Conservation (phyloP, 1,140 invertebrate species). For the Caenorhabditis briggsae region DNA sequence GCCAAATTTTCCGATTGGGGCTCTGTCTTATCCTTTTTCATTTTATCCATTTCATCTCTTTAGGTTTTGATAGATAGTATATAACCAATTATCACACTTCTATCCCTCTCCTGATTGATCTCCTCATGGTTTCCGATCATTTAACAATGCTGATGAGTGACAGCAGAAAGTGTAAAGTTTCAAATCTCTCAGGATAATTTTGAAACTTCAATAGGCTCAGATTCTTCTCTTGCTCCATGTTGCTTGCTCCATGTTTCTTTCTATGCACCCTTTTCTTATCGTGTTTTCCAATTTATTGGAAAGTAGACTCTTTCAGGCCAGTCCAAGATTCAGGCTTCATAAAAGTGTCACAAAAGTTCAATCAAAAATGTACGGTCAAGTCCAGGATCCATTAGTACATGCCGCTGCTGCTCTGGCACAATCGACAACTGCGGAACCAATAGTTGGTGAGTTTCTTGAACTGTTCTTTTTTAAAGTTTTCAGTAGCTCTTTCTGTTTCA, state of each 20-base stretch:
- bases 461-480: neutral
- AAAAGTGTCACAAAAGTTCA: no score
- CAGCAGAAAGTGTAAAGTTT: slow-evolving; percentile 10
- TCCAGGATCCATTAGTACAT: slow-evolving; percentile 59
- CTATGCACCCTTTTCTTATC: no score
- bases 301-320: neutral
- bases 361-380: slow-evolving; percentile 54
- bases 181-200: neutral
- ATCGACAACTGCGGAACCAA: slow-evolving; percentile 54
- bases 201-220: neutral
- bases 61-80: neutral
- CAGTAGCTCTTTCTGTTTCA: neutral
- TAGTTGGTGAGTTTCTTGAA: slow-evolving; percentile 13
- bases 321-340: slow-evolving; percentile 3
- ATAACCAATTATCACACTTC: neutral
- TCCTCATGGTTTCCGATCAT: neutral
- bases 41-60: neutral
- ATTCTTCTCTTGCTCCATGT: neutral
- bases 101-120: neutral
- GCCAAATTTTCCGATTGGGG: neutral
- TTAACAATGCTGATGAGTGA: slow-evolving; percentile 22
- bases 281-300: neutral
- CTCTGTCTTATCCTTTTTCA: slow-evolving; percentile 41
- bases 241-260: neutral
- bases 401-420: slow-evolving; percentile 56